These are phyloP conservation scores for Drosophila ironensis DNA, from an alignment of 1,140 invertebrate species.

Conservation along the genomic window DNA sequence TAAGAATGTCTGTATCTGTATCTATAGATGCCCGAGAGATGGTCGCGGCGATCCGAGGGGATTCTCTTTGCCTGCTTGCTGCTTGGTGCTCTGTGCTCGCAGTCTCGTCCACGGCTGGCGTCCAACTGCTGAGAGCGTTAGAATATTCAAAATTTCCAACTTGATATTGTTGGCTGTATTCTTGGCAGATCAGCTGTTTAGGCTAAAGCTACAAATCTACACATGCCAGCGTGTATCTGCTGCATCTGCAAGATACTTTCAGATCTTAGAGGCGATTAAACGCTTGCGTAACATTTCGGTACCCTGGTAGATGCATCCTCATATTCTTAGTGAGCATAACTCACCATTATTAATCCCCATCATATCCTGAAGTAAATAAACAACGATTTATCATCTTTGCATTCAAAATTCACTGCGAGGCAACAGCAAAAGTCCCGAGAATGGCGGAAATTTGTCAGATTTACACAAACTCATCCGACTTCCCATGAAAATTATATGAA, in stretches of 20 bases:
- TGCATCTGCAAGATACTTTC: neutral
- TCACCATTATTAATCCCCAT: no score
- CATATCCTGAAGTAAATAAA: no score
- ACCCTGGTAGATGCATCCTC: no score
- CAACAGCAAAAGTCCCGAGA: neutral
- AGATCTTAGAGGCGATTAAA: neutral
- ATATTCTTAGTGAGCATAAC: no score
- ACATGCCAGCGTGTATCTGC: neutral
- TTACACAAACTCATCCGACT: conserved; percentile 21
- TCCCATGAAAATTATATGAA: conserved; percentile 25
- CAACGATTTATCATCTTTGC: no score
- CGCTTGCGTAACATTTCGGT: no score
- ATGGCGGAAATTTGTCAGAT: conserved; percentile 7
- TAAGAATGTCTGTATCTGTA: conserved; percentile 21
- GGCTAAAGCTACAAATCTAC: neutral
- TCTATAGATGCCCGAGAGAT: conserved; percentile 10
- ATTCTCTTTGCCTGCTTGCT: no score
- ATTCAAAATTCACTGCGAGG: neutral
- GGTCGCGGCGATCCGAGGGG: conserved; percentile 3
- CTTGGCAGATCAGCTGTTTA: conserved; percentile 23
- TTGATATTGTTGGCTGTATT: conserved; percentile 34
- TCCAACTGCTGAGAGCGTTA: conserved; percentile 47
- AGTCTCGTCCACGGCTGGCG: conserved; percentile 44
- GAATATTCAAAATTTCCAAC: conserved; percentile 18
- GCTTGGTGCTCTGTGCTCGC: conserved; percentile 34